Percentiles rank a stretch among this genome's conserved stretches.
Conservation (phyloP, 2,888 invertebrate genomes). For the Piscicola geometra region DNA sequence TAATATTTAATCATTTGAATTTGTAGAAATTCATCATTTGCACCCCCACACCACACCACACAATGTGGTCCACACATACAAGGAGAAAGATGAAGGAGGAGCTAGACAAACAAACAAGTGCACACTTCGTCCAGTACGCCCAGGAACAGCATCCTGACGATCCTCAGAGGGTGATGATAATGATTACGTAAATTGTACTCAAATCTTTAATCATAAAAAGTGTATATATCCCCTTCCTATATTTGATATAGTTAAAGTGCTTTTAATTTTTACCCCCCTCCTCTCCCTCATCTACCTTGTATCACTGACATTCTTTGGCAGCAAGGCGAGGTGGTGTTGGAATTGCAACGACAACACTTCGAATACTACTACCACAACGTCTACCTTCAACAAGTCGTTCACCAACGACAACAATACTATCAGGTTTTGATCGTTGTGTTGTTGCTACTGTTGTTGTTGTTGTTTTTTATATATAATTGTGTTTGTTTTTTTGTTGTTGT, state of each 20-base stretch:
- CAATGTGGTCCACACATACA: background rate
- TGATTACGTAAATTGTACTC: too few species aligned
- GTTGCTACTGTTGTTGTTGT: too few species aligned
- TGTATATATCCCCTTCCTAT: too few species aligned
- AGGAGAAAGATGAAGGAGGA: conserved; percentile 63
- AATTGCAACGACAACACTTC: conserved; percentile 96
- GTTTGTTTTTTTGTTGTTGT: too few species aligned
- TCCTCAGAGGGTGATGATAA: too few species aligned
- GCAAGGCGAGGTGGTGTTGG: conserved; percentile 85
- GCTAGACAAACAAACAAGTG: conserved; percentile 70
- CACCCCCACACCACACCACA: too few species aligned
- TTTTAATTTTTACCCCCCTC: too few species aligned
- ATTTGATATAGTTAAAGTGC: too few species aligned
- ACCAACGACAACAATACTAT: conserved; percentile 60
- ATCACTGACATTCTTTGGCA: conserved; percentile 57
- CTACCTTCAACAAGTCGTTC: conserved; percentile 58
- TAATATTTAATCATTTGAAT: background rate
- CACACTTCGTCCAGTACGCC: conserved; percentile 82
- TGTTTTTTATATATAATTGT: too few species aligned
- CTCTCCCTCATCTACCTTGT: too few species aligned
- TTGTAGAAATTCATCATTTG: background rate
- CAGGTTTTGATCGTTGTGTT: too few species aligned
- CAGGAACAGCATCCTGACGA: conserved; percentile 76
- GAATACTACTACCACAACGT: conserved; percentile 97
- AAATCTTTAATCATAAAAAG: too few species aligned